A percentile compares a stretch with the other conserved stretches of the same genome.
Conservation (phyloP, 2,888 invertebrate species). For the Aspidapion aeneum region DNA sequence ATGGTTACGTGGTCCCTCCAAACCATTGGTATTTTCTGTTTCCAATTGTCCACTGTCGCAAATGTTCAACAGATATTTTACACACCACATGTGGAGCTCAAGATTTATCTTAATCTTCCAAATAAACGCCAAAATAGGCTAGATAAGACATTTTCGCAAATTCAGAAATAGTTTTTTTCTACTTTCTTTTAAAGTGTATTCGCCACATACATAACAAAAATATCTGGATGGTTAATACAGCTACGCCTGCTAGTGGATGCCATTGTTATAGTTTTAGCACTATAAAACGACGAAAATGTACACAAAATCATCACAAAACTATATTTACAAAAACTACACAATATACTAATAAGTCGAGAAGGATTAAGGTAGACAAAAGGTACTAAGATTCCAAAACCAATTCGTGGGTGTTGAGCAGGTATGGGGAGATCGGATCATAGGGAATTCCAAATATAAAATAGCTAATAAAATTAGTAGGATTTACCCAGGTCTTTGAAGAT, state of each 20-base stretch:
- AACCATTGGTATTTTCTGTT: constrained; percentile 24
- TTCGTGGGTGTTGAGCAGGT: not conserved
- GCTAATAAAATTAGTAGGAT: not conserved
- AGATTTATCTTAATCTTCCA: constrained; percentile 26
- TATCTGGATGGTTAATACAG: not conserved
- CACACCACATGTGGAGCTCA: constrained; percentile 27
- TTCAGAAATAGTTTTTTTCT: constrained; percentile 8
- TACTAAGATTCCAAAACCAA: not conserved
- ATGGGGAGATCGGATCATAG: not conserved
- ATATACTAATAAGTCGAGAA: constrained; percentile 2
- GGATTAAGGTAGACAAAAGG: not conserved
- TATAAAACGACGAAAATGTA: constrained; percentile 4
- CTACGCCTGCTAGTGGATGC: constrained; percentile 5
- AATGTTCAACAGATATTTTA: constrained; percentile 3
- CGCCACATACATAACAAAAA: constrained; percentile 5
- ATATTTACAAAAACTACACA: not conserved
- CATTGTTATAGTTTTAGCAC: not conserved
- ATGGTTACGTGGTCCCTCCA: constrained; percentile 19
- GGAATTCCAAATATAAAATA: not conserved
- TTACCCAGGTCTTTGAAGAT: not conserved
- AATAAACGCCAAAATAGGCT: constrained; percentile 16
- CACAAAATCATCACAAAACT: not conserved
- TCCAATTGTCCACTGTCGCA: constrained; percentile 18
- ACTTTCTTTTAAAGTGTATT: constrained; percentile 7
- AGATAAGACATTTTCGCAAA: constrained; percentile 21